Evolutionary conservation across 2,113 vertebrate species (phyloP).

Genomic region (Leptocoma aspasia): DNA sequence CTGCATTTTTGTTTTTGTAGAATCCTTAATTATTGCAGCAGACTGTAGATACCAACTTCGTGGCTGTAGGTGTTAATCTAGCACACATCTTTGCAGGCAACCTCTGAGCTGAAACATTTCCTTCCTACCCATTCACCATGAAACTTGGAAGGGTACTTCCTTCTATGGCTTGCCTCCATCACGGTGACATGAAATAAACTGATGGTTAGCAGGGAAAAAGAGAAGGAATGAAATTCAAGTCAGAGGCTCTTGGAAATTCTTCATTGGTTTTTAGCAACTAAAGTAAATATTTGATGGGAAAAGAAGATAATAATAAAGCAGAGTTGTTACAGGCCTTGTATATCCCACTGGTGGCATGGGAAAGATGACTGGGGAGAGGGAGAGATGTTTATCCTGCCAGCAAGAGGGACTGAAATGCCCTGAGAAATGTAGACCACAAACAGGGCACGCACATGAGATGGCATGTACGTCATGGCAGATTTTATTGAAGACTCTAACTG

Average conservation of each 20-base stretch:
- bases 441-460: accelerated
- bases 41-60: background rate
- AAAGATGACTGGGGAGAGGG: background rate
- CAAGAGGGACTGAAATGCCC: background rate
- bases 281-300: background rate
- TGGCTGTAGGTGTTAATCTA: background rate
- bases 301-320: background rate
- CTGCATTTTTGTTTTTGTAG: background rate
- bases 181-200: background rate
- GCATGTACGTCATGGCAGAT: background rate
- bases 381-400: background rate
- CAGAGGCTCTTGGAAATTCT: background rate
- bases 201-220: background rate
- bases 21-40: background rate
- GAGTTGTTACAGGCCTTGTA: background rate
- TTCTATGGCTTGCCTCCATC: background rate
- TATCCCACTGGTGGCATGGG: background rate
- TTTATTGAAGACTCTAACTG: background rate
- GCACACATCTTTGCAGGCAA: background rate
- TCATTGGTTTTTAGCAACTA: background rate
- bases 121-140: background rate
- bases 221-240: background rate
- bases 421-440: background rate
- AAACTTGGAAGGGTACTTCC: background rate
- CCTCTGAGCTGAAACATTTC: background rate